A percentile compares a stretch with the other conserved stretches of the same genome.
Evolutionary conservation across 2,113 vertebrate genomes (phyloP).

Genomic region (Tinamus guttatus): DNA sequence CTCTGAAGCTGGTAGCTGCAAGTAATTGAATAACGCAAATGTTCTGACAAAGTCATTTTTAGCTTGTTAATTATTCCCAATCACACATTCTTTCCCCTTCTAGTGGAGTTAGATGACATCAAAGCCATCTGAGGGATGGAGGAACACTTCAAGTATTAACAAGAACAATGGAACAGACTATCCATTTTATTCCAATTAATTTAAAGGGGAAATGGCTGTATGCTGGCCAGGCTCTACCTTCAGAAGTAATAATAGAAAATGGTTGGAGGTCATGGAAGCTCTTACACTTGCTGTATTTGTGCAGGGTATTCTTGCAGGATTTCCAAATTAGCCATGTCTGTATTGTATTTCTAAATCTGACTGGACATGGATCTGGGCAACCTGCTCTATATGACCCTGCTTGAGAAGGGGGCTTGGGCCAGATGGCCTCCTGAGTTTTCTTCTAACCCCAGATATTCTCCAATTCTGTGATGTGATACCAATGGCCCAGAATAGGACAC

Average conservation of each 20-base stretch:
- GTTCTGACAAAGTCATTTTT: constrained; percentile 71
- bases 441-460: not conserved
- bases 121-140: constrained; percentile 60
- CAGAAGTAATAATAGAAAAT: not conserved
- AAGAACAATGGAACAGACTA: constrained; percentile 53
- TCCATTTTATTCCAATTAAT: constrained; percentile 22
- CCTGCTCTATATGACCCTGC: too few relatives aligned
- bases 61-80: constrained; percentile 72
- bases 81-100: constrained; percentile 64
- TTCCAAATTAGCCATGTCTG: not conserved
- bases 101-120: constrained; percentile 67
- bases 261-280: not conserved
- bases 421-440: not conserved
- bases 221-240: not conserved
- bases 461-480: not conserved
- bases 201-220: constrained; percentile 42
- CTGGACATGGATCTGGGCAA: not conserved
- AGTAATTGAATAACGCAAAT: constrained; percentile 65
- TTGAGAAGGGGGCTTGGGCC: not conserved
- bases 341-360: not conserved
- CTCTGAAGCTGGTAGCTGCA: constrained; percentile 60
- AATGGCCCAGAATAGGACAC: not conserved
- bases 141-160: constrained; percentile 60
- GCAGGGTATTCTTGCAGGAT: not conserved
- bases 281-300: not conserved